Percentiles rank a stretch among this genome's conserved stretches.
Conservation (phyloP, 1,140 invertebrate genomes). For the Zaprionus kolodkinae region DNA sequence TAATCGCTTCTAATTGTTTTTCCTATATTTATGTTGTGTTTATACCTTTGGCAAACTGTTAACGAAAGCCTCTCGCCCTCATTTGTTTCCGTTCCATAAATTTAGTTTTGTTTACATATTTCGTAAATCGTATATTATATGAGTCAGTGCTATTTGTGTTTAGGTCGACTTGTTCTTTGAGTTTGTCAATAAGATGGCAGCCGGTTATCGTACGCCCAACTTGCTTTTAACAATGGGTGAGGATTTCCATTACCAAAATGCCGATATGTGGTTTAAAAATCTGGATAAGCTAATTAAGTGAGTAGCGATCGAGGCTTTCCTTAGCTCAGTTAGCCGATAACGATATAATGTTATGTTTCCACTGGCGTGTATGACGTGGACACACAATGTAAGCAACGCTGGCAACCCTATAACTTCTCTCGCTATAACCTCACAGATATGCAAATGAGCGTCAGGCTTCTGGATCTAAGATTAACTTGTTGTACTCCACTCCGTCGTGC, state of each 20-base stretch:
- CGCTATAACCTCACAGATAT: conserved; percentile 83
- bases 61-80: conserved; percentile 58
- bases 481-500: conserved; percentile 98
- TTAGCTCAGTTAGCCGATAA: conserved; percentile 33
- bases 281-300: conserved; percentile 95
- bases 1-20: background rate
- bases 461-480: conserved; percentile 89
- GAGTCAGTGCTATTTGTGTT: conserved; percentile 22
- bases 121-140: background rate
- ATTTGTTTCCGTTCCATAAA: conserved; percentile 31
- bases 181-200: conserved; percentile 86
- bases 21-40: conserved; percentile 11
- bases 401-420: background rate
- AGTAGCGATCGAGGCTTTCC: conserved; percentile 79
- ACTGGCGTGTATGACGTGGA: background rate
- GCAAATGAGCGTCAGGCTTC: conserved; percentile 87
- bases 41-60: conserved; percentile 34
- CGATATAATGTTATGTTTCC: background rate
- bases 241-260: conserved; percentile 96
- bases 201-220: conserved; percentile 88
- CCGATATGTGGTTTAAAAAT: conserved; percentile 93
- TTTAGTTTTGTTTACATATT: conserved; percentile 9
- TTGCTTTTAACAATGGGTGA: conserved; percentile 95
- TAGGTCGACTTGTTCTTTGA: conserved; percentile 87
- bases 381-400: background rate